Evolutionary conservation across 2,113 vertebrate species (phyloP), one percentile per base, ranked within the genome.

Genomic region (Taurulus bubalis): DNA sequence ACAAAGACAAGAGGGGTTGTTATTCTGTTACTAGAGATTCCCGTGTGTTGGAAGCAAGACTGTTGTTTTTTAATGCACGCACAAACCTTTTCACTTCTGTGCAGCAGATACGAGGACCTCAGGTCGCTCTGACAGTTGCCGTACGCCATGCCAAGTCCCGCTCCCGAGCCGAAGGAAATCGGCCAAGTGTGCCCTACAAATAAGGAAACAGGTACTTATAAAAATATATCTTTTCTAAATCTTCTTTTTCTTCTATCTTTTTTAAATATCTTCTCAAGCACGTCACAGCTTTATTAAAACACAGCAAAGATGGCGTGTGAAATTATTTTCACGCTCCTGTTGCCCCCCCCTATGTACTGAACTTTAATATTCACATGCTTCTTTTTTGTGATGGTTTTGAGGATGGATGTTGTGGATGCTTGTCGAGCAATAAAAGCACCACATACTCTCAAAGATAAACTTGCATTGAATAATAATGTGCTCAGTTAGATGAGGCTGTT

Each of bases 111-210:
- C 0, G 96, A 97, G 86, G 96, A 93, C 89, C 96, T 96, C 87
- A 99, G 95, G 91, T 99, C 97, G 42, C 97, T 97, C 80, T 99
- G 98, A 93, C 98, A 99, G 94, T 99, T 99, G 87, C 97, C 96
- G 80, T 97, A 98, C 10, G 98, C 97, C 98, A 99, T 99, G 83
- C 98, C 98, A 58, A 99, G 86, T 22, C 98, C 98, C 53, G 94
- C 92, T 74, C 97, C 98, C 0, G 96, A 94, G 62, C 96, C 96
- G 49, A 99, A 96, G 0, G 95, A 93, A 4, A 99, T 92, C 0
- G 98, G 98, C 96, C 97, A 98, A 18, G 95, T 96, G 94, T 91
- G 97, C 90, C 98, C 98, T 99, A 82, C 45, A 83, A 88, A 87
- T 51, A 20, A 49, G 40, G 1, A 72, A 60, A 81, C 45, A 66